Evolutionary conservation across 2,113 vertebrate species (phyloP).

Genomic region (Tetrax tetrax): DNA sequence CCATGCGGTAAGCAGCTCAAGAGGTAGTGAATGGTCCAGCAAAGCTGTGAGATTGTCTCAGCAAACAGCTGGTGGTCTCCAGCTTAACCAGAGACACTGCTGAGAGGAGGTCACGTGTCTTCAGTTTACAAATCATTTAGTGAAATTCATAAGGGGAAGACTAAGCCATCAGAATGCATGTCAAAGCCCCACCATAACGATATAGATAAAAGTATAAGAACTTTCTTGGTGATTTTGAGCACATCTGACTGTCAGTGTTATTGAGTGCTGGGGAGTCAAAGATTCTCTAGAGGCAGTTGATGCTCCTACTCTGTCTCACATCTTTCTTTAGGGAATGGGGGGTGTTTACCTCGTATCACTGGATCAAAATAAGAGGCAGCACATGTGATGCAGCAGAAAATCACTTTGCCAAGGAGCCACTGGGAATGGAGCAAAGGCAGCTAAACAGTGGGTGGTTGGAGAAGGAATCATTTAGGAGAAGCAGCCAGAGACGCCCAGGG

Average conservation of each 20-base stretch:
- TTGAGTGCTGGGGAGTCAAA: neutral
- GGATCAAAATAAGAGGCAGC: neutral
- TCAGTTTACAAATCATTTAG: neutral
- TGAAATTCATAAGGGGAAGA: neutral
- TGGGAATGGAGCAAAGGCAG: neutral
- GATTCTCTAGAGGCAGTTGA: too few relatives aligned
- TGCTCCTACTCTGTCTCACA: neutral
- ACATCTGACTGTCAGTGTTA: too few relatives aligned
- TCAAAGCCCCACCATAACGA: neutral
- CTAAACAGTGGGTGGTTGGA: neutral
- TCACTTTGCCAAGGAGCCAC: neutral
- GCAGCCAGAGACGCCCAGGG: neutral
- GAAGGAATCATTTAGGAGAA: neutral
- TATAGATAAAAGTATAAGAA: neutral
- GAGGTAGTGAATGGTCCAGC: accelerated
- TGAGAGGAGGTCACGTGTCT: too few relatives aligned
- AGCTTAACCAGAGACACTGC: neutral
- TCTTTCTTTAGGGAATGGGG: too few relatives aligned
- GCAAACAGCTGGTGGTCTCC: neutral
- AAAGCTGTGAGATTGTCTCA: accelerated
- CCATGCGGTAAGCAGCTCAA: neutral
- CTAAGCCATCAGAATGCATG: neutral
- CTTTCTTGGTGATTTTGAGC: accelerated
- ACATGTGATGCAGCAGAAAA: neutral
- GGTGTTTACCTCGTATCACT: neutral